Evolutionary conservation across 1,140 invertebrate species (phyloP), one percentile per base, ranked within the genome.

Genomic region (Papilio machaon): DNA sequence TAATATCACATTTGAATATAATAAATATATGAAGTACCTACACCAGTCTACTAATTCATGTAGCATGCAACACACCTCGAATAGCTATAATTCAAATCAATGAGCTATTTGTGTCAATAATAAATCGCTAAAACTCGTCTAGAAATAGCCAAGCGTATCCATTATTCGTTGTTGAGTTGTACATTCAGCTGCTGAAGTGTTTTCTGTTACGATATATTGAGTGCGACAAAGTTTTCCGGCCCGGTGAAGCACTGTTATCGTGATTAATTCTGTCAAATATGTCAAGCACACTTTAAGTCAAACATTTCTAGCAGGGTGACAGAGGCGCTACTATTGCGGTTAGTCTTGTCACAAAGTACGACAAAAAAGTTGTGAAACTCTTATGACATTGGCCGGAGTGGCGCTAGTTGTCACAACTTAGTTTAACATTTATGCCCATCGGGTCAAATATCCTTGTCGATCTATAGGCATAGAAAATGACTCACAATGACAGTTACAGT

Each of bases 61-160:
- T 52, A 47, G 47, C 73, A 52, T 38, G 38, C 38, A 73, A 54
- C 17, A n/a, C n/a, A 60, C 38, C 17, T n/a, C 13, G 30, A 58
- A 77, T n/a, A 23, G 6, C 58, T 38, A 60, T 79, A 60, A 79
- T 64, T 79, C 77, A 79, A 79, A 79, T 79, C 77, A 79, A 79
- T 79, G 77, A 79, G 77, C 58, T 79, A 79, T 79, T 79, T 79
- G 43, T 79, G 77, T 79, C 77, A 79, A 79, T 79, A 38, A 64
- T 79, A 79, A 79, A 79, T 79, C 54, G 77, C 58, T 79, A 46
- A 79, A 58, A 64, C 43, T 79, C 38, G n/a, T 79, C 77, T 46
- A 79, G 77, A 64, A 64, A 79, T 79, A 79, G 64, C 58, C 58
- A 17, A 23, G 64, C 11, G 64, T 35, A 15, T 23, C 17, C 54